phyloP scores from a whole-genome alignment of 2,113 vertebrate genomes.

The Xerus inauris region DNA sequence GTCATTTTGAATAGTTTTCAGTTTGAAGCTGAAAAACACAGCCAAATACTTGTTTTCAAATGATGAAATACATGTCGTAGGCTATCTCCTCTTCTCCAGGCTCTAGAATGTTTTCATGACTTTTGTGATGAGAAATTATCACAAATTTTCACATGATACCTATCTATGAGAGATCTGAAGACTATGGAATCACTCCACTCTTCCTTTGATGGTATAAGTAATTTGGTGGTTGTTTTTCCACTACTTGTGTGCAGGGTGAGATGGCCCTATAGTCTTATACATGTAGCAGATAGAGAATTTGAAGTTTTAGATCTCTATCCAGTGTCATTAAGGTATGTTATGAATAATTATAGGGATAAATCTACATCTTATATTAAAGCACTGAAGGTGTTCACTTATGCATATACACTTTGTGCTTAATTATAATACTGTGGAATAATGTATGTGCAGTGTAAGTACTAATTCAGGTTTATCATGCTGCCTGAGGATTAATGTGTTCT shows the following conservation, averaged over 20 bases:
- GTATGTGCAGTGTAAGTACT: constrained; percentile 42
- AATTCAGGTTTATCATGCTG: constrained; percentile 70
- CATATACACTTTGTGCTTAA: constrained; percentile 55
- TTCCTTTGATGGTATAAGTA: constrained; percentile 53
- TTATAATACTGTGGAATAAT: constrained; percentile 53
- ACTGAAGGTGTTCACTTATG: constrained; percentile 59
- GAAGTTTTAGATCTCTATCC: constrained; percentile 75
- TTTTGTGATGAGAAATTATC: constrained; percentile 43
- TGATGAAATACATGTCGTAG: not conserved
- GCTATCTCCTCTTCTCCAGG: not conserved
- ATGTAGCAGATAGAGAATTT: constrained; percentile 54
- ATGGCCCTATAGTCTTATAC: not conserved
- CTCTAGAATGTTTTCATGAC: not conserved
- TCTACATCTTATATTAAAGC: constrained; percentile 78
- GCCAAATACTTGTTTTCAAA: constrained; percentile 32
- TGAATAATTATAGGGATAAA: constrained; percentile 76
- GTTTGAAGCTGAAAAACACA: not conserved
- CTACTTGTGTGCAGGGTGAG: not conserved
- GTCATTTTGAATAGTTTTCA: not conserved
- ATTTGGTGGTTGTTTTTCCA: constrained; percentile 30
- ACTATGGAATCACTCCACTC: not conserved
- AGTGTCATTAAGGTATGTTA: constrained; percentile 65
- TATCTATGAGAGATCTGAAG: not conserved
- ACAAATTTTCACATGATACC: not conserved
- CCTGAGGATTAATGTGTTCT: constrained; percentile 46